A percentile compares a stretch with the other conserved stretches of the same genome.
Evolutionary conservation across 2,113 vertebrate genomes (phyloP).

Genomic region (Paraplagusia blochii): DNA sequence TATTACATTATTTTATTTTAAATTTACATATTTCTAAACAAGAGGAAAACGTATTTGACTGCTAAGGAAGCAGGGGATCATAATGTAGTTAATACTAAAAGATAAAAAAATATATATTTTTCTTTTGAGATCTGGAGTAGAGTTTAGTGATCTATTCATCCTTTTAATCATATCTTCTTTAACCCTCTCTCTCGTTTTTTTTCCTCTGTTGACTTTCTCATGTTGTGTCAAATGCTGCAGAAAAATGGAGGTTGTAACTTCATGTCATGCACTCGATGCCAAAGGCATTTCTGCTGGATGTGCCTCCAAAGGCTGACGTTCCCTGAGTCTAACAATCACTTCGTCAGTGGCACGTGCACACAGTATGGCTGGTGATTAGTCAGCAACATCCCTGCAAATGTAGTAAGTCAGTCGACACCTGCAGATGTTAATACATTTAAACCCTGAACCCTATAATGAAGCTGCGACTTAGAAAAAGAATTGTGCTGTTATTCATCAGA

Average conservation of each 20-base stretch:
- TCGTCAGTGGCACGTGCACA: not conserved
- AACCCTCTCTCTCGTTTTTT: not conserved
- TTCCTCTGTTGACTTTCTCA: too few relatives aligned
- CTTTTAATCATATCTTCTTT: not conserved
- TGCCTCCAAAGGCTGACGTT: not conserved
- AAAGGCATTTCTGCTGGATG: constrained; percentile 3
- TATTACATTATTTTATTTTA: not conserved
- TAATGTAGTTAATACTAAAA: too few relatives aligned
- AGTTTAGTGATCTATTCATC: not conserved
- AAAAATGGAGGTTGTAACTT: constrained; percentile 38
- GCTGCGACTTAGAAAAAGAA: too few relatives aligned
- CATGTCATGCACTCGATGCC: constrained; percentile 33
- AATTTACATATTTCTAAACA: not conserved
- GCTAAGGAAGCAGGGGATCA: too few relatives aligned
- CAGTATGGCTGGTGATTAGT: too few relatives aligned
- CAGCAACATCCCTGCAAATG: too few relatives aligned
- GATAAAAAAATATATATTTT: too few relatives aligned
- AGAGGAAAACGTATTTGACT: not conserved
- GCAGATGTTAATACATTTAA: too few relatives aligned
- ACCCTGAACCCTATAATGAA: too few relatives aligned
- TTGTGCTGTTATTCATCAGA: too few relatives aligned
- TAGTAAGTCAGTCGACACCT: too few relatives aligned
- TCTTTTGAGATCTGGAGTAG: too few relatives aligned
- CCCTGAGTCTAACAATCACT: accelerated
- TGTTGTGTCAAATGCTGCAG: constrained; percentile 33